Evolutionary conservation across 2,888 invertebrate species (phyloP), one percentile per base, ranked within the genome.

Genomic region (Lumbricus terrestris): DNA sequence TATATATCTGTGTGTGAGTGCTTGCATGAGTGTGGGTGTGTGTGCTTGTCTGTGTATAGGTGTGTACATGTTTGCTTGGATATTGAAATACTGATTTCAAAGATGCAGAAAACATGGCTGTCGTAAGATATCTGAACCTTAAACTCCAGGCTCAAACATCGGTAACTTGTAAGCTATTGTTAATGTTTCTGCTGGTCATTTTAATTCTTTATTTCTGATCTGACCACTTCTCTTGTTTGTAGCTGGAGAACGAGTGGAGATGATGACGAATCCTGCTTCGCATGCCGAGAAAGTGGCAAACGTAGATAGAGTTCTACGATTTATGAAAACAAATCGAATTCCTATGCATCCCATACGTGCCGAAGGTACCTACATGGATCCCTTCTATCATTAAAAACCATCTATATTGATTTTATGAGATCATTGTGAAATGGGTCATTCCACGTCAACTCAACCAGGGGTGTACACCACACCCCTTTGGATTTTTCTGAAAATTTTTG

Each of bases 341-440:
- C 93, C 94, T 37, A 95, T 95, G 95, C 95, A 95, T 90, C 94
- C 94, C 91, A 95, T 94, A 40, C 93, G 92, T 54, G 93, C 94
- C 23, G 93, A 93, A 93, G 94, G 94, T 94, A 90, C 69, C 13
- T 3, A n/a, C n/a, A n/a, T n/a, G n/a, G n/a, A n/a, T n/a, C 29
- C 69, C 13, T 47, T 20, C 4, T 47, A 16, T 47, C 23, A 16
- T 23, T 47, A 47, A 47, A 13, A 23, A n/a, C n/a, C n/a, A n/a
- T n/a, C n/a, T 6, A 8, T 69, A n/a, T 69, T 69, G 69, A 69
- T n/a, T 69, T 69, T 69, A n/a, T n/a, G n/a, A 69, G 8, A n/a
- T 6, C 11, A 11, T 69, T 29, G 69, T 69, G 69, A 69, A 69
- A 8, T 29, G 20, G 29, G 23, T 54, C 11, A n/a, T n/a, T n/a